A percentile compares a stretch with the other conserved stretches of the same genome.
These are phyloP conservation scores for Lacanobia wlatinum DNA, from an alignment of 2,888 invertebrate species.

Conservation along the genomic window DNA sequence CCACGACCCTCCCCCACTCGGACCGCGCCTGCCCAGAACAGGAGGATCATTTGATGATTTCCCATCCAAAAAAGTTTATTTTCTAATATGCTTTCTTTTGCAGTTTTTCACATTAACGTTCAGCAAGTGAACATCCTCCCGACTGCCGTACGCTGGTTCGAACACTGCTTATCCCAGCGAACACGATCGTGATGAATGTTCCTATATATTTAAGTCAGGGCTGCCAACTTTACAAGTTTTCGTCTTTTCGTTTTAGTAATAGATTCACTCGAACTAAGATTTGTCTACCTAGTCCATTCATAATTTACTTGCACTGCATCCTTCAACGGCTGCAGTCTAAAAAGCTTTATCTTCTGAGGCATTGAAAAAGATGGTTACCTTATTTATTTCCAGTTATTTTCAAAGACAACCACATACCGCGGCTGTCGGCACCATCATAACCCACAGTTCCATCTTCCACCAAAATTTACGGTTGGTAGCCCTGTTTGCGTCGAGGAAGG, in stretches of 20 bases:
- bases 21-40: no score
- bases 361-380: background rate
- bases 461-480: constrained; percentile 38
- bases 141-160: constrained; percentile 17
- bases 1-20: no score
- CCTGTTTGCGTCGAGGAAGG: constrained; percentile 44
- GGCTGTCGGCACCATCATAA: constrained; percentile 7
- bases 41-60: no score
- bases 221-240: constrained; percentile 5
- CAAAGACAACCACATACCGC: background rate
- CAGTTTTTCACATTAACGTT: constrained; percentile 12
- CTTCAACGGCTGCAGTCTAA: background rate
- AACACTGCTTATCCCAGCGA: constrained; percentile 55
- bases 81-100: background rate
- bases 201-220: constrained; percentile 45
- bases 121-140: constrained; percentile 3
- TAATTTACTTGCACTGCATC: background rate
- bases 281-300: no score
- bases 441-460: constrained; percentile 16
- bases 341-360: no score
- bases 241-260: background rate
- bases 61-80: no score
- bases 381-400: background rate
- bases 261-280: background rate
- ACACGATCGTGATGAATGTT: constrained; percentile 54